A percentile compares a stretch with the other conserved stretches of the same genome.
phyloP scores from a whole-genome alignment of 2,888 invertebrate genomes.

The Tiliacea aurago region DNA sequence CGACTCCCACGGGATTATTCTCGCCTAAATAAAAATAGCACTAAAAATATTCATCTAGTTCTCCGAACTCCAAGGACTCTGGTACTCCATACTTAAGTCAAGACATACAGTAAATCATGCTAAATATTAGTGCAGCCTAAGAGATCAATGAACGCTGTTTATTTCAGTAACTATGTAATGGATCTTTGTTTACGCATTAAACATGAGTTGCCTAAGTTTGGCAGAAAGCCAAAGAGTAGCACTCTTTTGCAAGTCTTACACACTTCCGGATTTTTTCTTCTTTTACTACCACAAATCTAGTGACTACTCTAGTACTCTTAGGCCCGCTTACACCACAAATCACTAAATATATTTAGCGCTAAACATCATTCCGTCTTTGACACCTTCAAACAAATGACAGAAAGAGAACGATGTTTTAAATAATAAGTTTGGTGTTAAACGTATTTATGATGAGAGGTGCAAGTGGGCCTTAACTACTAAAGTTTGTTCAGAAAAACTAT shows the following conservation, averaged over 20 bases:
- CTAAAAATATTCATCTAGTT: conserved; percentile 31
- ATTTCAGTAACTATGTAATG: conserved; percentile 78
- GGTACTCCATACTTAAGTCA: conserved; percentile 23
- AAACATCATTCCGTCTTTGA: not conserved
- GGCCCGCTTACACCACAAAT: not conserved
- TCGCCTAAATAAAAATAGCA: conserved; percentile 24
- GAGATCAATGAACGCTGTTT: conserved; percentile 76
- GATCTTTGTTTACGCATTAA: conserved; percentile 77
- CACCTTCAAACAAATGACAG: not conserved
- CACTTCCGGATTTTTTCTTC: conserved; percentile 59
- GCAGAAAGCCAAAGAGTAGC: conserved; percentile 71
- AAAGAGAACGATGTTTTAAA: not conserved
- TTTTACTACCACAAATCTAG: conserved; percentile 33
- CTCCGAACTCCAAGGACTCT: conserved; percentile 32
- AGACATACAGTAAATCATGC: conserved; percentile 51
- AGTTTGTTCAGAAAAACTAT: conserved; percentile 9
- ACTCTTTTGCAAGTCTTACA: conserved; percentile 67
- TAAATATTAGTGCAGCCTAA: conserved; percentile 59
- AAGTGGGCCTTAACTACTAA: not conserved
- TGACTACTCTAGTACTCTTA: conserved; percentile 11
- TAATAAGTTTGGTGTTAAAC: no score
- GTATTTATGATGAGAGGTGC: not conserved
- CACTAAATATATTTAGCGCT: not conserved
- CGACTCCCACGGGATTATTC: conserved; percentile 8
- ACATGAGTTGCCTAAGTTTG: conserved; percentile 73